phyloP scores from a whole-genome alignment of 2,888 invertebrate genomes.

The Lasioglossum zephyrum region DNA sequence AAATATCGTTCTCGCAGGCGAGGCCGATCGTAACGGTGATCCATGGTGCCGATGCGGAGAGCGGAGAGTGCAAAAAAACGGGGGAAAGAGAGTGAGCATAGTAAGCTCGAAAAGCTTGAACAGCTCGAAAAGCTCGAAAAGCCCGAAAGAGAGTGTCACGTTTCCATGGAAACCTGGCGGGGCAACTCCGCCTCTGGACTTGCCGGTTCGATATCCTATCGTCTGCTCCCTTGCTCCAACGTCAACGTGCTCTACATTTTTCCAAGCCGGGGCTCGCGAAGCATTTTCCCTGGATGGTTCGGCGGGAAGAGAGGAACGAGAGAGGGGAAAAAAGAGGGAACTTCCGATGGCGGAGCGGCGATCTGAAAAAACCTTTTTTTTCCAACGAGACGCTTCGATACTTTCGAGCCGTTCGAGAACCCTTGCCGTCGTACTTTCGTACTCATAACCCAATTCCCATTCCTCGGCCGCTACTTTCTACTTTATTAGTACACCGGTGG shows the following conservation, averaged over 20 bases:
- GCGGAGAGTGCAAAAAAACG: constrained; percentile 53
- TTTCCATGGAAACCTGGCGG: constrained; percentile 81
- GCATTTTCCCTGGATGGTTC: constrained; percentile 53
- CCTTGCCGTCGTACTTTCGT: constrained; percentile 30
- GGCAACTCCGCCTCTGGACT: constrained; percentile 82
- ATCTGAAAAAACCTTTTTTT: constrained; percentile 59
- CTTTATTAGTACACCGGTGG: background rate
- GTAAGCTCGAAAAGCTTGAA: constrained; percentile 78
- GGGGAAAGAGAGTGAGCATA: constrained; percentile 42
- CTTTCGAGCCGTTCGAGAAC: constrained; percentile 41
- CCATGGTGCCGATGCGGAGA: constrained; percentile 27
- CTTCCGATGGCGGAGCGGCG: constrained; percentile 54
- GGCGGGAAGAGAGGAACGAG: constrained; percentile 7
- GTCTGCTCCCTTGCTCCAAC: constrained; percentile 69
- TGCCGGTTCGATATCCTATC: constrained; percentile 83
- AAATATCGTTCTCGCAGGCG: constrained; percentile 47
- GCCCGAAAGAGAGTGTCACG: constrained; percentile 83
- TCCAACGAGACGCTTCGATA: constrained; percentile 61
- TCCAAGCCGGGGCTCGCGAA: constrained; percentile 63
- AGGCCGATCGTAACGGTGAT: constrained; percentile 41
- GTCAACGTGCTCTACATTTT: constrained; percentile 80
- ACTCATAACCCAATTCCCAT: constrained; percentile 57
- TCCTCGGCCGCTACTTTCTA: constrained; percentile 11
- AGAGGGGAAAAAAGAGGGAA: constrained; percentile 2
- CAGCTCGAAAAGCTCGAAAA: constrained; percentile 80